Evolutionary conservation across 2,888 invertebrate species (phyloP).

Genomic region (Eupithecia subumbrata): DNA sequence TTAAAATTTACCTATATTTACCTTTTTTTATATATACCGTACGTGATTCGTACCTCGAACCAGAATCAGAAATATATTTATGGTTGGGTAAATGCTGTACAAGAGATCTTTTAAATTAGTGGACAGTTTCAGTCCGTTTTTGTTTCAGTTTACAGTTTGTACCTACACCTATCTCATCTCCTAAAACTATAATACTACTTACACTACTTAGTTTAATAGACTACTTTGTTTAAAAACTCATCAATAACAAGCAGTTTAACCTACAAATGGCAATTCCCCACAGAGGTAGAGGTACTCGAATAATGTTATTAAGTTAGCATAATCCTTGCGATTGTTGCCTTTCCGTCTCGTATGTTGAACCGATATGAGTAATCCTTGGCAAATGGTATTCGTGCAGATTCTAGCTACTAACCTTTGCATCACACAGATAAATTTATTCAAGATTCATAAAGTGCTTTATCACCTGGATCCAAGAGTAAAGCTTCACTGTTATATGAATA

Average conservation of each 20-base stretch:
- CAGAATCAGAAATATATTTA: no score
- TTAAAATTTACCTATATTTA: no score
- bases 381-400: background rate
- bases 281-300: background rate
- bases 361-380: background rate
- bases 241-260: background rate
- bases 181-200: background rate
- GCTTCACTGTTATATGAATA: background rate
- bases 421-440: background rate
- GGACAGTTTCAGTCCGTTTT: background rate
- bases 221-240: background rate
- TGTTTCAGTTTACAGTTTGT: background rate
- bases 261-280: constrained; percentile 5
- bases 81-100: no score
- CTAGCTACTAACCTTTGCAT: background rate
- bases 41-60: no score
- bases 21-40: no score
- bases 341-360: background rate
- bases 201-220: background rate
- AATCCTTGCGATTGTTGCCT: background rate
- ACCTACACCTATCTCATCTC: background rate
- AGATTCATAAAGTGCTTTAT: background rate
- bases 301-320: constrained; percentile 2
- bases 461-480: background rate
- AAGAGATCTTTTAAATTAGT: no score